These are phyloP conservation scores for Fistularia commersonii DNA, from an alignment of 2,797 vertebrate genomes.

Conservation along the genomic window DNA sequence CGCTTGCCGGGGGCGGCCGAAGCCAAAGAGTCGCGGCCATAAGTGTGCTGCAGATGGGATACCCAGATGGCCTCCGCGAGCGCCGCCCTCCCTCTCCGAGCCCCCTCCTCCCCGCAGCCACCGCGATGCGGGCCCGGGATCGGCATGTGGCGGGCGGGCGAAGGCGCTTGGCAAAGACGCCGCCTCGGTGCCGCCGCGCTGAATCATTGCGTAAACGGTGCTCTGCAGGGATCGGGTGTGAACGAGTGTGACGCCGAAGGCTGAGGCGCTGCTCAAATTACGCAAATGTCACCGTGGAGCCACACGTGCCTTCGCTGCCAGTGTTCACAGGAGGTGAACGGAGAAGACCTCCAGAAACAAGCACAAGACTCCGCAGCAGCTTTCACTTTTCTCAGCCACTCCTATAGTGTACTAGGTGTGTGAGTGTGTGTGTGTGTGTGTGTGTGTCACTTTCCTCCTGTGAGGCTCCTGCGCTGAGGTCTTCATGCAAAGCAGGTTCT, in stretches of 20 bases:
- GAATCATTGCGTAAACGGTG: conserved; percentile 54
- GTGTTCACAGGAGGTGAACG: background rate
- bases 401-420: conserved; percentile 39
- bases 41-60: conserved; percentile 74
- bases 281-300: conserved; percentile 60
- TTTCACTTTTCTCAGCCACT: conserved; percentile 37
- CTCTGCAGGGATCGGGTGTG: conserved; percentile 58
- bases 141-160: conserved; percentile 35
- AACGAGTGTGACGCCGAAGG: conserved; percentile 56
- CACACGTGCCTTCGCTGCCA: conserved; percentile 43
- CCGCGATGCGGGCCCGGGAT: conserved; percentile 45
- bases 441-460: conserved; percentile 23
- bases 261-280: conserved; percentile 57
- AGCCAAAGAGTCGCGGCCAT: conserved; percentile 57
- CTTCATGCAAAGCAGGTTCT: conserved; percentile 23
- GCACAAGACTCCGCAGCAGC: too few species aligned
- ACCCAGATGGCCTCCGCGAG: conserved; percentile 74
- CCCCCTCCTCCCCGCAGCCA: conserved; percentile 25
- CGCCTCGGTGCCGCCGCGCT: conserved; percentile 34
- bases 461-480: background rate
- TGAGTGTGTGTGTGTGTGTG: conserved; percentile 22
- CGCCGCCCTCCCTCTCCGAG: conserved; percentile 39
- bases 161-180: conserved; percentile 44
- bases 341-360: too few species aligned
- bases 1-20: conserved; percentile 55